Base-by-base conservation (phyloP, 2,113 vertebrate genomes). In the Engraulis encrasicolus region DNA sequence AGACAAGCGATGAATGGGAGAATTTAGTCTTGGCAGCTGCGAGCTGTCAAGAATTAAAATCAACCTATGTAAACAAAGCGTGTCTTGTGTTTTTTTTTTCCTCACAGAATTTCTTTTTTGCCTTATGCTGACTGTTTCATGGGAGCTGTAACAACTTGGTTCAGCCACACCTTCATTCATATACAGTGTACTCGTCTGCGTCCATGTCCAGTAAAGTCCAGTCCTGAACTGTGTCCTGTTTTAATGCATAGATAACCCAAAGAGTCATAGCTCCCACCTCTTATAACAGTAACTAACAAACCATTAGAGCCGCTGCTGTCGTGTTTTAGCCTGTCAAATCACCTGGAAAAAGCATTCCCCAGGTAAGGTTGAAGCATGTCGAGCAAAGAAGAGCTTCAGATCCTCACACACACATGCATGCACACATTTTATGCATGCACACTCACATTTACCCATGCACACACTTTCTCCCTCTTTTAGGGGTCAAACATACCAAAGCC, bases 1-100 rank as follows among this genome's bases (percentile, higher is more conserved):
- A 66, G 58, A 66, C 58, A 66, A 66, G 58, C 58, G n/a, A 27
- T 66, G 58, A 66, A 66, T 66, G 58, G 58, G 58, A 66, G n/a
- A 66, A 66, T 66, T 66, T 31, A 27, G 58, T 66, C 58, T 27
- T 66, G 58, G 58, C 58, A 66, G 23, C 58, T 66, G n/a, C 15
- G 58, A 66, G 58, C 58, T 66, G 58, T 66, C 58, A 66, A 27
- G 58, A 66, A 66, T 27, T 66, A 66, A 66, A 66, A 66, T 66
- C 58, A 14, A 27, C 58, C 58, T 66, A 66, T 66, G 58, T 66
- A 66, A 66, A 66, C 58, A 66, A 66, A 66, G 58, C 11, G 58
- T 66, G 58, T 12, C 23, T 66, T 66, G 6, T 66, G 11, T 14
- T 31, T 11, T 31, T 20, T 54, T 15, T 66, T 12, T 66, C n/a